These are phyloP conservation scores for Malacosoma neustria DNA, from an alignment of 2,888 invertebrate genomes.

Conservation along the genomic window DNA sequence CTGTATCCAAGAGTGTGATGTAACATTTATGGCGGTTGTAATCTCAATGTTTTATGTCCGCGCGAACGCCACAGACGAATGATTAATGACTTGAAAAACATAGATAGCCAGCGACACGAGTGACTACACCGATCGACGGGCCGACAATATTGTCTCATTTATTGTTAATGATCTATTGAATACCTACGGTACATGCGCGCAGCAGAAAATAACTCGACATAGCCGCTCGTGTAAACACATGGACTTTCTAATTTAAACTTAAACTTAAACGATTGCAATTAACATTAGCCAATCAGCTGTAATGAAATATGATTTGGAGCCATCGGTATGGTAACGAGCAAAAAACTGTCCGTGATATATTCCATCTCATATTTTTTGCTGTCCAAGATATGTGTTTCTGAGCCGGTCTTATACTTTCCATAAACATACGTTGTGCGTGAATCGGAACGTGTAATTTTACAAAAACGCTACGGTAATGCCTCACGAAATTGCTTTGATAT, in stretches of 20 bases:
- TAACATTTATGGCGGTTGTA: constrained; percentile 43
- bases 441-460: constrained; percentile 51
- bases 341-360: constrained; percentile 9
- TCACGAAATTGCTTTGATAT: constrained; percentile 62
- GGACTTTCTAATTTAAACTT: constrained; percentile 38
- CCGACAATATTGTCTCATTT: constrained; percentile 64
- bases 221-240: constrained; percentile 11
- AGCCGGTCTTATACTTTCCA: constrained; percentile 37
- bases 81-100: constrained; percentile 47
- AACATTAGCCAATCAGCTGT: constrained; percentile 19
- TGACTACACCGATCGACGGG: constrained; percentile 26
- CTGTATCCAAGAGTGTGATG: constrained; percentile 36
- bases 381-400: constrained; percentile 19
- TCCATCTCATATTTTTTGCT: constrained; percentile 23
- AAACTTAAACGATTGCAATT: constrained; percentile 22
- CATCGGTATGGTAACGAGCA: constrained; percentile 10
- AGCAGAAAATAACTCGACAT: constrained; percentile 5
- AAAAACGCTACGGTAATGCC: constrained; percentile 59
- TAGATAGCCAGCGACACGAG: constrained; percentile 43
- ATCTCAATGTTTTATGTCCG: constrained; percentile 57
- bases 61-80: constrained; percentile 41
- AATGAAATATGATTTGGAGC: constrained; percentile 4
- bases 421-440: constrained; percentile 45
- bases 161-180: constrained; percentile 64
- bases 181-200: constrained; percentile 19